Percentiles rank a stretch among this genome's conserved stretches.
These are phyloP conservation scores for Bombus haemorrhoidalis DNA, from an alignment of 1,140 invertebrate species.

Conservation along the genomic window DNA sequence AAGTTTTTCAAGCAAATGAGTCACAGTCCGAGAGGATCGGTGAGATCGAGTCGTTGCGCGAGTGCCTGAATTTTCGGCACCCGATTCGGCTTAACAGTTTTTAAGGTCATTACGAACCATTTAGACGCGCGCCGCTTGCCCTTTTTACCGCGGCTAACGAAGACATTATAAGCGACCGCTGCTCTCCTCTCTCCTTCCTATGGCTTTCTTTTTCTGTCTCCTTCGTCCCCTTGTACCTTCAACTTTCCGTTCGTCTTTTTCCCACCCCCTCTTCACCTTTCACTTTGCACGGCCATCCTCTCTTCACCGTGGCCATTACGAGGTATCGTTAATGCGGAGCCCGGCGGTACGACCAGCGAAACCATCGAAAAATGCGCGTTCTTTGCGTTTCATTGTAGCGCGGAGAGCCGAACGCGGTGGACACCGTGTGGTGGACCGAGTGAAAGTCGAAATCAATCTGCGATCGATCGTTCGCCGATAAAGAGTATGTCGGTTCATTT, in stretches of 20 bases:
- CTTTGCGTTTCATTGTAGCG: neutral
- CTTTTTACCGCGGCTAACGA: constrained; percentile 49
- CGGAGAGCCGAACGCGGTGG: no score
- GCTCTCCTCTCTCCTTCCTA: neutral
- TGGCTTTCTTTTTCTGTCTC: neutral
- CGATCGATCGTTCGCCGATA: constrained; percentile 8
- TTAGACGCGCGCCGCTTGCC: constrained; percentile 40
- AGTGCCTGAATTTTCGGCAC: constrained; percentile 26
- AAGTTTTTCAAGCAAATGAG: constrained; percentile 23
- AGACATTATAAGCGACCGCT: constrained; percentile 51
- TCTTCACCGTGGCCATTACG: constrained; percentile 45
- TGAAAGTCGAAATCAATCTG: constrained; percentile 20
- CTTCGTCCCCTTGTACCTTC: neutral
- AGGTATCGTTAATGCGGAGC: constrained; percentile 53
- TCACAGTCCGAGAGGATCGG: neutral
- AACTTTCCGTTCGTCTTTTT: constrained; percentile 33
- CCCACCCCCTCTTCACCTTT: neutral
- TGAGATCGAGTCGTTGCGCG: neutral
- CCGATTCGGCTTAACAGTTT: constrained; percentile 42
- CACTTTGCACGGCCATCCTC: constrained; percentile 12
- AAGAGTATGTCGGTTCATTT: neutral
- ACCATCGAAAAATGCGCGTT: constrained; percentile 2
- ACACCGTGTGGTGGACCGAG: neutral
- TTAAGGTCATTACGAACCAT: constrained; percentile 46
- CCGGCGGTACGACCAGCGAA: neutral